phyloP scores from a whole-genome alignment of 2,113 vertebrate species.

The Herpailurus yagouaroundi region DNA sequence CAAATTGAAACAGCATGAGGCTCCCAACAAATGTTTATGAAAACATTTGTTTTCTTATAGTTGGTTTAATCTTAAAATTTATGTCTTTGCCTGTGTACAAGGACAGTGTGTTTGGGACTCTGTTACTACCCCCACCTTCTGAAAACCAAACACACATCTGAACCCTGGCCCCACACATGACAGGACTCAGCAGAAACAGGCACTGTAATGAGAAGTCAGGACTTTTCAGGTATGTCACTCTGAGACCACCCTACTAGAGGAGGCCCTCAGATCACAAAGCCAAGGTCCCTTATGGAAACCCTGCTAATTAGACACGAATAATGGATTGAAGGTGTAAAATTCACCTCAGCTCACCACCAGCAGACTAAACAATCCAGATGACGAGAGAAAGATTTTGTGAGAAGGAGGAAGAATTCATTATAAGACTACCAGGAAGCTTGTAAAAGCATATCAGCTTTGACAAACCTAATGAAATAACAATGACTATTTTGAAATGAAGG shows the following conservation, averaged over 20 bases:
- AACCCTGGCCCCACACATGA: slow-evolving; percentile 83
- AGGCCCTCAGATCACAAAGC: slow-evolving; percentile 87
- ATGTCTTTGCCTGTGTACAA: slow-evolving; percentile 72
- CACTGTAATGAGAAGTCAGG: slow-evolving; percentile 85
- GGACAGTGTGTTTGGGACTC: slow-evolving; percentile 78
- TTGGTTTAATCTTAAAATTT: slow-evolving; percentile 79
- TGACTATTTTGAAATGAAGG: slow-evolving; percentile 87
- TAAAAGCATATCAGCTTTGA: slow-evolving; percentile 84
- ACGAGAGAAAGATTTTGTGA: slow-evolving; percentile 89
- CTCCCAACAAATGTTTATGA: slow-evolving; percentile 76
- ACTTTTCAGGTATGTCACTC: slow-evolving; percentile 89
- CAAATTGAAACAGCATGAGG: slow-evolving; percentile 60
- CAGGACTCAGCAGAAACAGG: slow-evolving; percentile 81
- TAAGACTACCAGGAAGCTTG: slow-evolving; percentile 88
- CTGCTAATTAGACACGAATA: slow-evolving; percentile 94
- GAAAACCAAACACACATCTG: slow-evolving; percentile 85
- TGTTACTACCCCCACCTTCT: slow-evolving; percentile 77
- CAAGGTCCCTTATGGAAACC: slow-evolving; percentile 85
- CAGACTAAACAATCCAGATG: slow-evolving; percentile 95
- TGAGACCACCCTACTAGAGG: slow-evolving; percentile 94
- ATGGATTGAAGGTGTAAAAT: slow-evolving; percentile 91
- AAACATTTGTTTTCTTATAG: slow-evolving; percentile 78
- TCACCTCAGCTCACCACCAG: slow-evolving; percentile 87
- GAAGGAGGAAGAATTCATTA: slow-evolving; percentile 79
- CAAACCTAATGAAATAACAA: slow-evolving; percentile 84